Percentiles rank a stretch among this genome's conserved stretches.
phyloP scores from a whole-genome alignment of 2,888 invertebrate genomes.

The Cheilosia grossa region DNA sequence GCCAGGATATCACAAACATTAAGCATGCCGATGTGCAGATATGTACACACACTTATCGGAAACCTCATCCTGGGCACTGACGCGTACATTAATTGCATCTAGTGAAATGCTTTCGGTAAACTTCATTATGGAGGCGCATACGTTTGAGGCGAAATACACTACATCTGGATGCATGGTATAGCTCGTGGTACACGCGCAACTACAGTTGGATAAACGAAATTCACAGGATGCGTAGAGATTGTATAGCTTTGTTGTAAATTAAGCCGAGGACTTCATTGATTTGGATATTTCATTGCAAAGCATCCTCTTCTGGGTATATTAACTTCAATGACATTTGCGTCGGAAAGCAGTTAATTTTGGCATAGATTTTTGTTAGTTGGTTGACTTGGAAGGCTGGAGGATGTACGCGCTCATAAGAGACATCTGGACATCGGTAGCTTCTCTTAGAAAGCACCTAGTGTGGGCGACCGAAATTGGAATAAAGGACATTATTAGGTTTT shows the following conservation, averaged over 20 bases:
- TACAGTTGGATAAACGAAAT: conserved; percentile 31
- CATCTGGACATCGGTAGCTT: too few species aligned
- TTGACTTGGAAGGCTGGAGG: too few species aligned
- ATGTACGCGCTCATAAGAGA: too few species aligned
- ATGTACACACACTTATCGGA: conserved; percentile 2
- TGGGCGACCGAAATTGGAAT: too few species aligned
- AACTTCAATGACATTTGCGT: too few species aligned
- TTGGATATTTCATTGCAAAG: background rate
- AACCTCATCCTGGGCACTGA: conserved; percentile 28
- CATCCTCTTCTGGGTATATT: background rate
- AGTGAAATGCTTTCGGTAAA: conserved; percentile 55
- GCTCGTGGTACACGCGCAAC: background rate
- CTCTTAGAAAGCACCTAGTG: too few species aligned
- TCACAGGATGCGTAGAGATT: conserved; percentile 2
- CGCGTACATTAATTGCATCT: conserved; percentile 52
- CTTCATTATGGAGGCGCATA: conserved; percentile 46
- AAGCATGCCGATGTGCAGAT: background rate
- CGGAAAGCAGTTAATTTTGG: too few species aligned
- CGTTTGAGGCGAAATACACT: conserved; percentile 24
- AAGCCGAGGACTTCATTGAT: conserved; percentile 16
- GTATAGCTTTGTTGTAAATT: conserved; percentile 12
- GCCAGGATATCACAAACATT: conserved; percentile 49
- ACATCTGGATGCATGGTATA: background rate
- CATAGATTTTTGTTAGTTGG: too few species aligned
- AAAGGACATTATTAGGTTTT: too few species aligned